These are phyloP conservation scores for Bugula neritina DNA, from an alignment of 2,888 invertebrate genomes.

Conservation along the genomic window DNA sequence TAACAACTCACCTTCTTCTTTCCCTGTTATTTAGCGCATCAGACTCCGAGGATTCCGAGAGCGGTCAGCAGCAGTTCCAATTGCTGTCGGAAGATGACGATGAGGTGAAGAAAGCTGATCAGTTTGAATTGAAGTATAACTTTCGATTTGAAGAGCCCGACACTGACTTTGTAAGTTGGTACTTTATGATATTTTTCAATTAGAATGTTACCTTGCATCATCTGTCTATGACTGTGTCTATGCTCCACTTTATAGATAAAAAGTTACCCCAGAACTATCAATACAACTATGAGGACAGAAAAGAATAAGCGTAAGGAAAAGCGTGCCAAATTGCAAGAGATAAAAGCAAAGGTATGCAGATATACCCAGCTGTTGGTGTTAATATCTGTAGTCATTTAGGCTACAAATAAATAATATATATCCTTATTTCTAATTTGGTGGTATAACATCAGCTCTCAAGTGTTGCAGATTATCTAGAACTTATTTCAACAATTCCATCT, in stretches of 20 bases:
- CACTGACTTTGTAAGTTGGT: conserved; percentile 64
- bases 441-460: too few species aligned
- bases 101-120: conserved; percentile 71
- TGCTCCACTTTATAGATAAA: conserved; percentile 62
- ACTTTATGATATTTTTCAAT: too few species aligned
- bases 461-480: too few species aligned
- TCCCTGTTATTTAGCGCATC: too few species aligned
- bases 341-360: conserved; percentile 44
- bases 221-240: neutral
- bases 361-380: too few species aligned
- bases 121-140: conserved; percentile 91
- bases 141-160: conserved; percentile 95
- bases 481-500: too few species aligned
- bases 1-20: too few species aligned
- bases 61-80: neutral
- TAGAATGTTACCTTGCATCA: too few species aligned
- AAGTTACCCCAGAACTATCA: conserved; percentile 82
- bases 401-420: too few species aligned
- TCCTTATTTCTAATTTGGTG: too few species aligned
- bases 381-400: too few species aligned
- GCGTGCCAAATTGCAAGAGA: conserved; percentile 61
- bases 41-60: conserved; percentile 14
- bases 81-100: conserved; percentile 71
- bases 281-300: conserved; percentile 71
- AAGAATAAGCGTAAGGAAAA: conserved; percentile 74